phyloP scores from a whole-genome alignment of 2,797 vertebrate genomes.

The Dallia pectoralis region DNA sequence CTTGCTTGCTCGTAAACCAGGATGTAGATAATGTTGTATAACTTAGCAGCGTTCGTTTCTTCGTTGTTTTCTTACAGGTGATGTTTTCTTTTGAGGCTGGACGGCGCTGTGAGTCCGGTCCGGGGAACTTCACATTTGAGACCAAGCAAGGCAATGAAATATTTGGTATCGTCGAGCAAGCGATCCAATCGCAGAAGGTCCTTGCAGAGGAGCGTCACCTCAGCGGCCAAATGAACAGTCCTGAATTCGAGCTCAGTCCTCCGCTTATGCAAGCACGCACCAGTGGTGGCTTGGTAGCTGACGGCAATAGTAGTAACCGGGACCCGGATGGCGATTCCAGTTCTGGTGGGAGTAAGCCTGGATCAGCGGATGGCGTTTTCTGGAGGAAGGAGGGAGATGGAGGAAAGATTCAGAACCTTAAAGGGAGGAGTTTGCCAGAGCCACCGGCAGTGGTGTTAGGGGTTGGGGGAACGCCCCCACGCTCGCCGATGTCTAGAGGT shows the following conservation, averaged over 20 bases:
- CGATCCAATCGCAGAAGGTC: conserved; percentile 88
- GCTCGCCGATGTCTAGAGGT: conserved; percentile 58
- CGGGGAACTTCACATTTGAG: conserved; percentile 97
- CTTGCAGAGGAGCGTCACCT: conserved; percentile 77
- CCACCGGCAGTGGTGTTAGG: conserved; percentile 54
- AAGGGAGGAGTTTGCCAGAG: conserved; percentile 77
- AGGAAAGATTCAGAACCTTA: conserved; percentile 61
- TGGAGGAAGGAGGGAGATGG: conserved; percentile 63
- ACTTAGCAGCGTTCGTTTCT: neutral
- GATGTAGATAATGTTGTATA: neutral
- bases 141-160: conserved; percentile 96
- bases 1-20: neutral
- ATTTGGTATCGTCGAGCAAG: conserved; percentile 87
- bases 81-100: conserved; percentile 99
- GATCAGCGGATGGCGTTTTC: conserved; percentile 71
- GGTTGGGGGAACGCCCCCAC: conserved; percentile 49
- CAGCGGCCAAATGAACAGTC: conserved; percentile 59
- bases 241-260: conserved; percentile 56
- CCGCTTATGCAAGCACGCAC: conserved; percentile 59
- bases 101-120: conserved; percentile 92
- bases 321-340: conserved; percentile 75
- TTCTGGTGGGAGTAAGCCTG: conserved; percentile 72
- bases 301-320: conserved; percentile 62
- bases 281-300: conserved; percentile 41
- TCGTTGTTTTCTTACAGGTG: conserved; percentile 71